A percentile compares a stretch with the other conserved stretches of the same genome.
These are phyloP conservation scores for Griposia aprilina DNA, from an alignment of 2,888 invertebrate species.

Conservation along the genomic window DNA sequence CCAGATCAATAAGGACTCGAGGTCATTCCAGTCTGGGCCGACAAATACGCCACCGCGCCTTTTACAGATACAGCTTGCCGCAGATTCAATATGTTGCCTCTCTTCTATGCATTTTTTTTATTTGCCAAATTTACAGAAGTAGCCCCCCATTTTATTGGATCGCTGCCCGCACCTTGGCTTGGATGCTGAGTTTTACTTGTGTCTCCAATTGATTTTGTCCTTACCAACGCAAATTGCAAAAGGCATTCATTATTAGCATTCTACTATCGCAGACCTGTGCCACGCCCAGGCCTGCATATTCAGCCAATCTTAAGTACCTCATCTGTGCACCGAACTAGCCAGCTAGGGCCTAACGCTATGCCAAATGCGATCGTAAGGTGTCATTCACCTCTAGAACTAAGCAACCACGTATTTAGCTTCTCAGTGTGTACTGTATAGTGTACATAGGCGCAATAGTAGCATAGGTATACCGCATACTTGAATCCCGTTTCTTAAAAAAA, in stretches of 20 bases:
- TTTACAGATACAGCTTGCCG: constrained; percentile 66
- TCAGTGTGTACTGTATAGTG: not conserved
- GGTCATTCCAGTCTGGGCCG: constrained; percentile 83
- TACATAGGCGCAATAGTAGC: constrained; percentile 9
- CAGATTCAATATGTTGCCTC: constrained; percentile 63
- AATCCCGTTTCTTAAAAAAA: constrained; percentile 5
- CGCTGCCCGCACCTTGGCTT: constrained; percentile 43
- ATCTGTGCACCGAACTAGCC: constrained; percentile 49
- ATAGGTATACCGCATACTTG: not conserved
- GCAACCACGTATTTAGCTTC: constrained; percentile 46
- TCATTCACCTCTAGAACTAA: constrained; percentile 67
- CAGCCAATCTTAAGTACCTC: constrained; percentile 48
- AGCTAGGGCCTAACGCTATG: constrained; percentile 60
- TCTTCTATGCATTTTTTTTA: constrained; percentile 51
- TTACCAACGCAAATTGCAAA: constrained; percentile 27
- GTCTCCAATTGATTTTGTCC: constrained; percentile 43
- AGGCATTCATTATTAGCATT: constrained; percentile 36
- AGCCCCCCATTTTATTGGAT: constrained; percentile 39
- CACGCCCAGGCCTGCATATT: constrained; percentile 58
- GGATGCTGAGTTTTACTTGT: constrained; percentile 19
- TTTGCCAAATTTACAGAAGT: constrained; percentile 46
- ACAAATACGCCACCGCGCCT: constrained; percentile 75
- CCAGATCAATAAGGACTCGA: constrained; percentile 88
- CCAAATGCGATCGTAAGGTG: constrained; percentile 61
- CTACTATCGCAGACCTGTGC: constrained; percentile 29